These are phyloP conservation scores for Limnephilus lunatus DNA, from an alignment of 2,888 invertebrate genomes.

Conservation along the genomic window DNA sequence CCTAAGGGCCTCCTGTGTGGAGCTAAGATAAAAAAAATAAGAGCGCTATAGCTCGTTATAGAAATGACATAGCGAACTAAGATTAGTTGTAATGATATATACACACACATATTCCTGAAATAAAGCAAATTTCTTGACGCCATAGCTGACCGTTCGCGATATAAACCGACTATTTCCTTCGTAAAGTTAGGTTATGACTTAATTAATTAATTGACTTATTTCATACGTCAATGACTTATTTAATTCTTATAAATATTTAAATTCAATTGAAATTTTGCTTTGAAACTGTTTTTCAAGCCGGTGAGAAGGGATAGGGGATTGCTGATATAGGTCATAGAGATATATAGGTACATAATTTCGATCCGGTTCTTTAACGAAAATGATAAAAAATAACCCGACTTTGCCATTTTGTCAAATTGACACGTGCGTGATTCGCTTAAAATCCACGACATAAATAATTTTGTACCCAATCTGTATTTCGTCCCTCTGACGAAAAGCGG, in stretches of 20 bases:
- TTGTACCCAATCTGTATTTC: background rate
- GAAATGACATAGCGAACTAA: background rate
- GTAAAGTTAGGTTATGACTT: background rate
- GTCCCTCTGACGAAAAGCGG: constrained; percentile 21
- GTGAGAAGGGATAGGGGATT: background rate
- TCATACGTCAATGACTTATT: too few species aligned
- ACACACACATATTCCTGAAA: too few species aligned
- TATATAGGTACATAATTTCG: background rate
- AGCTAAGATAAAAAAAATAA: too few species aligned
- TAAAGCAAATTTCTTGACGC: background rate
- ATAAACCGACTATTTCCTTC: background rate
- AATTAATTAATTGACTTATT: too few species aligned
- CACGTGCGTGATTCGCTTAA: background rate
- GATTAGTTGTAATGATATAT: background rate
- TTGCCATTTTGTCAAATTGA: background rate
- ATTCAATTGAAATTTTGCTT: background rate
- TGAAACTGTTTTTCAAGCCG: background rate
- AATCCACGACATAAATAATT: background rate
- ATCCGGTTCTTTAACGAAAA: background rate
- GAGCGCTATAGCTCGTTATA: background rate
- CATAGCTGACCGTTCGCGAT: background rate
- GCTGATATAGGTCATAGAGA: background rate
- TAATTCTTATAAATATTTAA: too few species aligned
- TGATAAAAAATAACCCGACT: background rate
- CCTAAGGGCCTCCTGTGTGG: too few species aligned